These are phyloP conservation scores for Liparis tanakae DNA, from an alignment of 2,797 vertebrate genomes.

Conservation along the genomic window DNA sequence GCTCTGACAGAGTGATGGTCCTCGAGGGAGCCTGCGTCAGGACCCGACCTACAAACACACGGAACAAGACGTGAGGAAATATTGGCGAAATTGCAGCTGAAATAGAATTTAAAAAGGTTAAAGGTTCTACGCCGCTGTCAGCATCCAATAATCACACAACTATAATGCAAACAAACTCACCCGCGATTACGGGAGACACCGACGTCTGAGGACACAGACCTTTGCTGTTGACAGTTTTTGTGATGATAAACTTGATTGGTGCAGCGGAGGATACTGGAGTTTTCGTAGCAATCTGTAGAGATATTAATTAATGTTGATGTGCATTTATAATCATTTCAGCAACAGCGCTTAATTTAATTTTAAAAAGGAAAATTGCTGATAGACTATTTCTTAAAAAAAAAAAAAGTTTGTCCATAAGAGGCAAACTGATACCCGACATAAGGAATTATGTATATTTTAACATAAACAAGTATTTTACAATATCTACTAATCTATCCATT, in stretches of 20 bases:
- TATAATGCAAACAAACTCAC: slow-evolving; percentile 65
- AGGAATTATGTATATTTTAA: neutral
- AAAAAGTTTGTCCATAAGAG: neutral
- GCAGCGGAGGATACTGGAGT: slow-evolving; percentile 91
- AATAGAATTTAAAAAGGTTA: neutral
- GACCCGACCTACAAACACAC: slow-evolving; percentile 85
- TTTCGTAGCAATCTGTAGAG: slow-evolving; percentile 95
- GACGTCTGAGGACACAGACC: slow-evolving; percentile 89
- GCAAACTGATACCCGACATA: neutral
- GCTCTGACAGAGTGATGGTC: slow-evolving; percentile 91
- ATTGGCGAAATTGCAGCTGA: neutral
- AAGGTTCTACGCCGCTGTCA: neutral
- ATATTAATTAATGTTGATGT: neutral
- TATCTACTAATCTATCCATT: neutral
- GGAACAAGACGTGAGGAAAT: neutral
- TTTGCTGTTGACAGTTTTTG: slow-evolving; percentile 98
- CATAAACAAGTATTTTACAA: neutral
- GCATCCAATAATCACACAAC: neutral
- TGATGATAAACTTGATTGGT: slow-evolving; percentile 96
- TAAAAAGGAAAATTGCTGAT: neutral
- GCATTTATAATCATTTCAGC: neutral
- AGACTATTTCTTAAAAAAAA: neutral
- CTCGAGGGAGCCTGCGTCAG: slow-evolving; percentile 91
- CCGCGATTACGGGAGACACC: slow-evolving; percentile 89
- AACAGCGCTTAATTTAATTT: neutral